phyloP scores from a whole-genome alignment of 1,140 invertebrate species.

The Diabrotica virgifera region DNA sequence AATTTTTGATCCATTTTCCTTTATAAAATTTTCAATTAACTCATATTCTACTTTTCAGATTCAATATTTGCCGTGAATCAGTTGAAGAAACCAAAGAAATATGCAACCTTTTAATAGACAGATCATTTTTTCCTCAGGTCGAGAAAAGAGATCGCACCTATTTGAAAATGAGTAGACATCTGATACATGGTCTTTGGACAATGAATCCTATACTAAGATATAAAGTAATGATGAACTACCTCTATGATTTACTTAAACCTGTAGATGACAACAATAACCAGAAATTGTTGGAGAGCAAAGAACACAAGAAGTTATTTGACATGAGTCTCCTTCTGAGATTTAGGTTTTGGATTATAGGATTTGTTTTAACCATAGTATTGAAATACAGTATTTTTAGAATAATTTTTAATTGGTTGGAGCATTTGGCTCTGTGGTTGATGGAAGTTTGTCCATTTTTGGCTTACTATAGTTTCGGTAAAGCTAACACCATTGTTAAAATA shows the following conservation, averaged over 20 bases:
- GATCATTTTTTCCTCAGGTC: conserved; percentile 29
- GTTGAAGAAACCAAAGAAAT: conserved; percentile 42
- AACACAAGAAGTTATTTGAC: conserved; percentile 4
- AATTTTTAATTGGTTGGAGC: conserved; percentile 29
- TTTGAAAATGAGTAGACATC: conserved; percentile 31
- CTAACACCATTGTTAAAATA: conserved; percentile 21
- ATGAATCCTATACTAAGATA: conserved; percentile 38
- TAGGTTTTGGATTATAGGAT: conserved; percentile 6
- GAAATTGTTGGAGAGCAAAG: too few species aligned
- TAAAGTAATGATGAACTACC: conserved; percentile 29
- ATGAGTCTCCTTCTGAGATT: background rate
- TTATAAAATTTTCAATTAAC: too few species aligned
- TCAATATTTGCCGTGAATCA: conserved; percentile 44
- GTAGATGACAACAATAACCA: too few species aligned
- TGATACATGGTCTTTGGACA: conserved; percentile 40
- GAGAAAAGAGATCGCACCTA: conserved; percentile 30
- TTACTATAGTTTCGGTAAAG: conserved; percentile 36
- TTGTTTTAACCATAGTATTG: conserved; percentile 12
- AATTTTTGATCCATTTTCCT: too few species aligned
- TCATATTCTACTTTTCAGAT: conserved; percentile 33
- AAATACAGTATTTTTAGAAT: conserved; percentile 25
- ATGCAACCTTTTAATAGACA: conserved; percentile 35
- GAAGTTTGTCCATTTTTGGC: conserved; percentile 40
- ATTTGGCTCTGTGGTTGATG: conserved; percentile 35
- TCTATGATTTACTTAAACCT: conserved; percentile 25